phyloP scores from a whole-genome alignment of 2,888 invertebrate species.

The Eulithis testata region DNA sequence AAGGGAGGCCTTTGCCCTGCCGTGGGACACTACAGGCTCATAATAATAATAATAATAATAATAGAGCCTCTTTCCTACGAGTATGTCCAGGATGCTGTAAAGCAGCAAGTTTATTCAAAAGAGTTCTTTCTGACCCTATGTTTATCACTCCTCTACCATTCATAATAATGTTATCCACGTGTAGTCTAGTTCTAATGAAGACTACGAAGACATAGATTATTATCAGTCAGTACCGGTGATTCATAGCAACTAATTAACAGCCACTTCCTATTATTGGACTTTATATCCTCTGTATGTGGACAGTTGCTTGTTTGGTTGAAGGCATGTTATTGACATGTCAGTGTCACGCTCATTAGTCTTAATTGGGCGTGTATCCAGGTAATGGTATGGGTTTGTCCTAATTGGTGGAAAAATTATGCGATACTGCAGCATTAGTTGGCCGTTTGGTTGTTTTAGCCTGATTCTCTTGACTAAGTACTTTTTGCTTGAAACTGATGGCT shows the following conservation, averaged over 20 bases:
- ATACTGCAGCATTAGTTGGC: background rate
- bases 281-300: background rate
- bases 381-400: constrained; percentile 12
- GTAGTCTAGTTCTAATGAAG: constrained; percentile 18
- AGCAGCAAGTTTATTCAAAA: too few relatives aligned
- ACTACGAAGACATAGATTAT: constrained; percentile 18
- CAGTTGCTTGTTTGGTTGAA: constrained; percentile 21
- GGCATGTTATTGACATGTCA: constrained; percentile 9
- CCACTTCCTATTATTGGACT: constrained; percentile 16
- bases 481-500: background rate
- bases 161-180: constrained; percentile 14
- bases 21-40: too few relatives aligned
- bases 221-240: constrained; percentile 21
- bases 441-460: background rate
- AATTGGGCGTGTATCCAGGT: constrained; percentile 20
- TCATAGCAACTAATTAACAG: constrained; percentile 26
- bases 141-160: constrained; percentile 4
- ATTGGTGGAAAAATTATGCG: constrained; percentile 19
- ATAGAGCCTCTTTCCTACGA: too few relatives aligned
- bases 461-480: background rate
- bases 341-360: constrained; percentile 22
- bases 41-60: too few relatives aligned
- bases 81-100: too few relatives aligned
- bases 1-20: too few relatives aligned
- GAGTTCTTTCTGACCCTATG: background rate